Conservation (phyloP, 2,797 vertebrate genomes). For the Microtus obscurus region DNA sequence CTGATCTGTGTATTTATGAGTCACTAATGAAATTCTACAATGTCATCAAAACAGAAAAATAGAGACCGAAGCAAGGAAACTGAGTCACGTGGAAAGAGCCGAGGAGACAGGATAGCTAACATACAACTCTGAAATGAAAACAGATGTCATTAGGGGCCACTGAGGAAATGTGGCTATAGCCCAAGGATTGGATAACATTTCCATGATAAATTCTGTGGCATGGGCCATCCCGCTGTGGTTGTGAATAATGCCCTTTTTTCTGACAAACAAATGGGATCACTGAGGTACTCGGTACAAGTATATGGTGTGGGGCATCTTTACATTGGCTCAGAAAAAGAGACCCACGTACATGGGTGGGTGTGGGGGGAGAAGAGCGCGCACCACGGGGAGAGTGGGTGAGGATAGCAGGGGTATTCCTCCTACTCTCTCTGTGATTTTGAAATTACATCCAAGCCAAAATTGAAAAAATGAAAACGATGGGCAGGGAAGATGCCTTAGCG, state of each 20-base stretch:
- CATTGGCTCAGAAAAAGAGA: background rate
- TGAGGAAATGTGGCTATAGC: background rate
- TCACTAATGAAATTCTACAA: background rate
- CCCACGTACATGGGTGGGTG: background rate
- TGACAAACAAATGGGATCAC: background rate
- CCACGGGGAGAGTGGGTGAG: background rate
- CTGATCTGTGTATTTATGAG: background rate
- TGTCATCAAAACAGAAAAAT: conserved; percentile 2
- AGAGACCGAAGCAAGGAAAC: background rate
- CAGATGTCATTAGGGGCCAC: background rate
- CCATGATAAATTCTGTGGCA: background rate
- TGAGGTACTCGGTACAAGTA: background rate
- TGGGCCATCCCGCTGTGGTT: background rate
- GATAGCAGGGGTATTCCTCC: background rate
- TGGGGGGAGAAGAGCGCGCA: background rate
- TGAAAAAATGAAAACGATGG: background rate
- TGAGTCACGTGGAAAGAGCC: background rate
- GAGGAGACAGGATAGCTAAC: background rate
- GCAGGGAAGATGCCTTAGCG: no score
- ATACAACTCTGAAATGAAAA: background rate
- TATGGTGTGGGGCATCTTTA: background rate
- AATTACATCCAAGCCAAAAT: background rate
- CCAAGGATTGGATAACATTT: background rate
- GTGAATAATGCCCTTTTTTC: background rate
- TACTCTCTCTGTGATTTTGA: background rate